Evolutionary conservation across 2,888 invertebrate genomes (phyloP).

Genomic region (Thumatha senex): DNA sequence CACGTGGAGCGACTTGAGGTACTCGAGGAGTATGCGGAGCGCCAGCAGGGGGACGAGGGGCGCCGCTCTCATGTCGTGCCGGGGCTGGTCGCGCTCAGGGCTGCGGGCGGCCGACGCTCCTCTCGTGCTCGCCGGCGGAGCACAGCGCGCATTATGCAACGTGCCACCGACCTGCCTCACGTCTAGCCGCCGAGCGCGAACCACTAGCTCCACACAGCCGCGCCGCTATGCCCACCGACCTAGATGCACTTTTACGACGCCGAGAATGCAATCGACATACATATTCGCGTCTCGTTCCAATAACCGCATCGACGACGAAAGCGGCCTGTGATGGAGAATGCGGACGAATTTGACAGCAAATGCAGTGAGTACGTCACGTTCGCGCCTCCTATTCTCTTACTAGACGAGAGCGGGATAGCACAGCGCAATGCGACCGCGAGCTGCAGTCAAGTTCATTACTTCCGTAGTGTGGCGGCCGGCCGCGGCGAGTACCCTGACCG

Average conservation of each 20-base stretch:
- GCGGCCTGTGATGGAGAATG: slow-evolving; percentile 82
- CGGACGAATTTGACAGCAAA: slow-evolving; percentile 80
- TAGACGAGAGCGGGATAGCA: slow-evolving; percentile 69
- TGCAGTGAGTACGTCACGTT: slow-evolving; percentile 79
- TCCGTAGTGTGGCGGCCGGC: slow-evolving; percentile 73
- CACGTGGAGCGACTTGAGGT: slow-evolving; percentile 69
- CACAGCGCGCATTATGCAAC: slow-evolving; percentile 74
- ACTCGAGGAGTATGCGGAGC: slow-evolving; percentile 70
- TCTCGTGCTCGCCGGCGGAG: slow-evolving; percentile 58
- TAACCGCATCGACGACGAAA: slow-evolving; percentile 83
- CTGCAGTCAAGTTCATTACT: slow-evolving; percentile 84
- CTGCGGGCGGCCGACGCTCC: slow-evolving; percentile 26
- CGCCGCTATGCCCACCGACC: slow-evolving; percentile 75
- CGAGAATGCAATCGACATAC: slow-evolving; percentile 81
- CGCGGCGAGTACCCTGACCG: slow-evolving; percentile 69
- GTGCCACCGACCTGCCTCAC: slow-evolving; percentile 77
- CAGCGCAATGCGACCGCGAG: slow-evolving; percentile 66
- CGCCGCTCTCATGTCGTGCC: slow-evolving; percentile 51
- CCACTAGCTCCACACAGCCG: slow-evolving; percentile 72
- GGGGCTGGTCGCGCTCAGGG: slow-evolving; percentile 17
- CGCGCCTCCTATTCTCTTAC: slow-evolving; percentile 64
- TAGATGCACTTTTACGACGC: slow-evolving; percentile 82
- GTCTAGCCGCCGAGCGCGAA: slow-evolving; percentile 70
- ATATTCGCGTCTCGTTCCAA: slow-evolving; percentile 84
- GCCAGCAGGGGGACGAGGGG: slow-evolving; percentile 66